These are phyloP conservation scores for Verasper variegatus DNA, from an alignment of 2,113 vertebrate species.

Conservation along the genomic window DNA sequence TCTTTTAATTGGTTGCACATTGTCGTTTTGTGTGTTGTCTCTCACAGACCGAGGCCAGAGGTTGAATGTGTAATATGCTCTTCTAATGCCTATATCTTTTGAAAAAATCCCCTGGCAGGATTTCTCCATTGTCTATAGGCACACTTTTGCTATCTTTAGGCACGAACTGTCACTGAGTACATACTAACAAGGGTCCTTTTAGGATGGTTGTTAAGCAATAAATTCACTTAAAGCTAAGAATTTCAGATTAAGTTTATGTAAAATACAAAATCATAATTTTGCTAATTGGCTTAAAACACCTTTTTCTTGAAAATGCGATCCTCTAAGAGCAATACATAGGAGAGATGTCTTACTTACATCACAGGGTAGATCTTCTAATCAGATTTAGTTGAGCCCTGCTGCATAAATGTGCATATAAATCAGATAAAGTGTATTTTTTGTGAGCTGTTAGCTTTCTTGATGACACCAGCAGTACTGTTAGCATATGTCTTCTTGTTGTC, in stretches of 20 bases:
- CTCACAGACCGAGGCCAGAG: background rate
- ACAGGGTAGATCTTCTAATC: background rate
- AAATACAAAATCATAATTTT: background rate
- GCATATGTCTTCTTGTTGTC: background rate
- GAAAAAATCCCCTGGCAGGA: too few species aligned
- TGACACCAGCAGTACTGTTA: background rate
- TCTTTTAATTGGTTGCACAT: slow-evolving; percentile 8
- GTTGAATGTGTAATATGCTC: background rate
- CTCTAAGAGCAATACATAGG: too few species aligned
- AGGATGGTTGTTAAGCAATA: too few species aligned
- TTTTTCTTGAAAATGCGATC: background rate
- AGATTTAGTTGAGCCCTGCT: background rate
- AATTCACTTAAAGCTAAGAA: background rate
- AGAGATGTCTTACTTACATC: background rate
- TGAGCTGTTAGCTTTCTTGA: background rate
- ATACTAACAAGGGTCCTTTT: too few species aligned
- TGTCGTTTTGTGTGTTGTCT: background rate
- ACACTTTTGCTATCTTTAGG: too few species aligned
- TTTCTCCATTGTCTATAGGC: too few species aligned
- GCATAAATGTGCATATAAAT: background rate
- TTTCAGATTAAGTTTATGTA: background rate
- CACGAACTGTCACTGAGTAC: too few species aligned
- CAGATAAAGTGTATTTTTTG: background rate
- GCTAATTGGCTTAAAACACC: too few species aligned
- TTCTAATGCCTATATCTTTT: background rate